Base-by-base conservation (phyloP, 2,113 vertebrate genomes). In the Numenius arquata region DNA sequence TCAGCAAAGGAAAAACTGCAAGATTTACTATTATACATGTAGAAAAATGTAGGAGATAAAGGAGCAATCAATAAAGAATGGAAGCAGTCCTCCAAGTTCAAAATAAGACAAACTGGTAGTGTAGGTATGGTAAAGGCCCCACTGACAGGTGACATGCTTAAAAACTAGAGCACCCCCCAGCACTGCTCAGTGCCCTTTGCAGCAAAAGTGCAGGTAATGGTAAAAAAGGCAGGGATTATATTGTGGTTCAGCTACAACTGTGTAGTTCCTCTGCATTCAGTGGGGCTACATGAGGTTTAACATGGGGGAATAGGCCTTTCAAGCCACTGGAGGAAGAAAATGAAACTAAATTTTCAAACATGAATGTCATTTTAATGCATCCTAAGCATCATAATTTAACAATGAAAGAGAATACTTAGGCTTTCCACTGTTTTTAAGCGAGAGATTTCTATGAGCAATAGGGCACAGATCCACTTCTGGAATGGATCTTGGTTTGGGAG, bases 21-120 rank as follows among this genome's bases (percentile, higher is more conserved):
- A 86, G 17, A 59, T 29, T 61, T 48, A 58, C 55, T 14, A n/a
- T 30, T 36, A 16, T 5, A 52, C 0, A 1, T 8, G 15, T 1
- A 62, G 47, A 84, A 88, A 74, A 86, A 83, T 6, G 32, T 26
- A 83, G 45, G 53, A 45, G 21, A 45, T 15, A 80, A 80, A 77
- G 0, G 7, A 88, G 36, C 56, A 30, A 61, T 12, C 13, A 61
- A 32, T 21, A 43, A 43, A 88, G 58, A 83, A 62, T 0, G 7
- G 55, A 86, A 77, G 52, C 36, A 68, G 53, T 36, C 27, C 40
- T 62, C 22, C 62, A 73, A 30, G 25, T 58, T 73, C 67, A 58
- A 75, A 53, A 72, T 23, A 43, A 56, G 45, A 56, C 43, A 72
- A 52, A 72, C 13, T n/a, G 58, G 7, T 20, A 68, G 48, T 21